Evolutionary conservation across 2,113 vertebrate genomes (phyloP).

Genomic region (Toxostoma redivivum): DNA sequence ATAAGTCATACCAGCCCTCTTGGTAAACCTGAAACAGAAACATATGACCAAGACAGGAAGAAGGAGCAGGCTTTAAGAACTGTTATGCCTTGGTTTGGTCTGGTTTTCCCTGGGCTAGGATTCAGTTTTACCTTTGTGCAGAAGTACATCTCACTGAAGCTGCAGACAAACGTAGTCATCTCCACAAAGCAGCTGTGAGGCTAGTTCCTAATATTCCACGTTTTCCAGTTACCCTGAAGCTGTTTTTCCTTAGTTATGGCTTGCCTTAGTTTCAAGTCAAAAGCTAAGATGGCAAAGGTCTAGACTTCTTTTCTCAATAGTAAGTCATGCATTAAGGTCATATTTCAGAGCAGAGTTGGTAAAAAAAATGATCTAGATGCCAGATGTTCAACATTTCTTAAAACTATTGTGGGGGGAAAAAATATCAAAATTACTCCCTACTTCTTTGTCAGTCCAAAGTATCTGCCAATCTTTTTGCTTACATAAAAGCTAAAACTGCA

Average conservation of each 20-base stretch:
- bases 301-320: constrained; percentile 23
- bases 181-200: background rate
- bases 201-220: background rate
- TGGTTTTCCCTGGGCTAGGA: background rate
- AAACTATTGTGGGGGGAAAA: background rate
- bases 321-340: constrained; percentile 15
- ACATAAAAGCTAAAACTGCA: background rate
- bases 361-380: background rate
- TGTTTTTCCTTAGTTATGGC: constrained; percentile 52
- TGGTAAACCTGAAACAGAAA: background rate
- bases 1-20: background rate
- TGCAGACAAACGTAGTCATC: background rate
- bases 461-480: background rate
- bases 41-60: background rate
- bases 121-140: background rate
- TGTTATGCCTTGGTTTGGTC: background rate
- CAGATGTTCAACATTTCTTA: constrained; percentile 32
- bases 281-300: constrained; percentile 12
- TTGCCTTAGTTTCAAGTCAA: constrained; percentile 18
- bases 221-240: background rate
- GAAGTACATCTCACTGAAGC: background rate
- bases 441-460: background rate
- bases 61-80: background rate
- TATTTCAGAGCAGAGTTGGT: constrained; percentile 17
- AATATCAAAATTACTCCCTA: background rate